Evolutionary conservation across 2,888 invertebrate species (phyloP).

Genomic region (Parelbella ahira): DNA sequence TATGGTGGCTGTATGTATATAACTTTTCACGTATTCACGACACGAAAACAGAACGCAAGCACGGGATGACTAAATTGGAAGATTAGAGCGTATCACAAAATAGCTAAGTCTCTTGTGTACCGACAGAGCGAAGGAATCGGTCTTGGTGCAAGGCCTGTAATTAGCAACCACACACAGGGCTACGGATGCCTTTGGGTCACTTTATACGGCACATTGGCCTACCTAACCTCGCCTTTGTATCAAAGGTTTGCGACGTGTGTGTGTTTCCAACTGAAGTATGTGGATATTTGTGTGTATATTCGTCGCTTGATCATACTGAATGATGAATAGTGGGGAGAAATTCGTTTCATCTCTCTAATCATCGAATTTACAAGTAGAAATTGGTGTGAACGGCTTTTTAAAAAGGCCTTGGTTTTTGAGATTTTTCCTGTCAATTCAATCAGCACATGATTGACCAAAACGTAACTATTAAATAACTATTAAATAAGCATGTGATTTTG

Average conservation of each 20-base stretch:
- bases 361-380: background rate
- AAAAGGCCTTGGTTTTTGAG: no score
- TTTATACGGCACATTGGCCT: constrained; percentile 23
- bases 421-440: no score
- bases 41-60: background rate
- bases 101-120: constrained; percentile 22
- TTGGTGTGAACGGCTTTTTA: no score
- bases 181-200: constrained; percentile 25
- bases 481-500: no score
- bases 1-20: no score
- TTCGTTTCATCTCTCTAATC: no score
- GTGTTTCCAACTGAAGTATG: constrained; percentile 11
- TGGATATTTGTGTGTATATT: constrained; percentile 1
- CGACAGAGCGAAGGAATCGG: constrained; percentile 25
- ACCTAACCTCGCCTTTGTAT: constrained; percentile 21
- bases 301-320: background rate
- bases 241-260: constrained; percentile 21
- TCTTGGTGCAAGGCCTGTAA: constrained; percentile 24
- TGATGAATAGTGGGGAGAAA: background rate
- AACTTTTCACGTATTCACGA: no score
- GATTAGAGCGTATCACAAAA: constrained; percentile 25
- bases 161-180: constrained; percentile 23
- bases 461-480: no score
- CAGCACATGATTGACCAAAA: no score
- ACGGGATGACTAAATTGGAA: constrained; percentile 21